Percentiles rank a stretch among this genome's conserved stretches.
These are phyloP conservation scores for Solea solea DNA, from an alignment of 2,113 vertebrate species.

Conservation along the genomic window DNA sequence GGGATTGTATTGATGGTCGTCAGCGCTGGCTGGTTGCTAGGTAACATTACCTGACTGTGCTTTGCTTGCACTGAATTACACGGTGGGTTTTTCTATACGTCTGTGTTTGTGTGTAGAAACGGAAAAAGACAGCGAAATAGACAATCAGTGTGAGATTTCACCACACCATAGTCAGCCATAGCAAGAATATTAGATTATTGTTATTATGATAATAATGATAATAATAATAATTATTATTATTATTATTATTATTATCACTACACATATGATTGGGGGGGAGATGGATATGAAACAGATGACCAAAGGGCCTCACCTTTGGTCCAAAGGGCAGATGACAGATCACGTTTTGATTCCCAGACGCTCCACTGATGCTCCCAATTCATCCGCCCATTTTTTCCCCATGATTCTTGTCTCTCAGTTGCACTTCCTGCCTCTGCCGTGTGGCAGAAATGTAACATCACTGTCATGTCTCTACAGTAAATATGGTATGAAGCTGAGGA, in stretches of 20 bases:
- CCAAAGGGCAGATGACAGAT: too few relatives aligned
- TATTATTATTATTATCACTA: not conserved
- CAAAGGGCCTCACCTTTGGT: too few relatives aligned
- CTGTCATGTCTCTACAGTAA: not conserved
- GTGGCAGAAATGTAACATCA: too few relatives aligned
- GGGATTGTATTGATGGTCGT: slow-evolving; percentile 80
- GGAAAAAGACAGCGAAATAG: slow-evolving; percentile 69
- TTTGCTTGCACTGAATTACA: slow-evolving; percentile 77
- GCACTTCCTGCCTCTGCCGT: too few relatives aligned
- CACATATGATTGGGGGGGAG: too few relatives aligned
- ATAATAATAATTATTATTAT: not conserved
- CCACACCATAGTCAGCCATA: not conserved
- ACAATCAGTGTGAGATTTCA: slow-evolving; percentile 45
- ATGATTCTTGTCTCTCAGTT: too few relatives aligned
- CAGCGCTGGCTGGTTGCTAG: slow-evolving; percentile 84
- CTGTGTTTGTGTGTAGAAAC: slow-evolving; percentile 44
- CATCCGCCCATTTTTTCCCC: too few relatives aligned
- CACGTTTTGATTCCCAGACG: too few relatives aligned
- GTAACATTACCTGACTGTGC: slow-evolving; percentile 85
- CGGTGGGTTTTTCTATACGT: slow-evolving; percentile 46
- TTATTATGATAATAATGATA: not conserved
- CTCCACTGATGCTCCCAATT: too few relatives aligned
- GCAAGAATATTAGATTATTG: too few relatives aligned
- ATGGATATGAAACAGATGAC: too few relatives aligned
- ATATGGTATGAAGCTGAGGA: not conserved